These are phyloP conservation scores for Psilopsiagon aymara DNA, from an alignment of 2,113 vertebrate species.

Conservation along the genomic window DNA sequence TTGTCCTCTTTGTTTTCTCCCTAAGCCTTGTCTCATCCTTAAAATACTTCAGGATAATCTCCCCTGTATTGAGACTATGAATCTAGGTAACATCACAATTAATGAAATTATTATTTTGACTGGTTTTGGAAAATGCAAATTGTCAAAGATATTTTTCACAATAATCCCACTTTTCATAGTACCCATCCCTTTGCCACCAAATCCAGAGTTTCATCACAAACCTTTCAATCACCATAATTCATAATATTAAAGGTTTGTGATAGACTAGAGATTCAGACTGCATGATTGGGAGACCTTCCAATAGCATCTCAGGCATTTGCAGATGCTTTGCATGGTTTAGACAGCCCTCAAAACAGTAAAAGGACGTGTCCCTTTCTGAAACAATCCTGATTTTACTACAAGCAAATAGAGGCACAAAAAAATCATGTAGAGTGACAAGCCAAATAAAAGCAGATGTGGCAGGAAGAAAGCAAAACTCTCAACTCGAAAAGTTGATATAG, in stretches of 20 bases:
- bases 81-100: neutral
- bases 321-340: neutral
- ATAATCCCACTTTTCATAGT: neutral
- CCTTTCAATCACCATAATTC: neutral
- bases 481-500: neutral
- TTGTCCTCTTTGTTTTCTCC: neutral
- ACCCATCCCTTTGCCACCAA: neutral
- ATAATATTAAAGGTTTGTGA: neutral
- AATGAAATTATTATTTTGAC: neutral
- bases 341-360: neutral
- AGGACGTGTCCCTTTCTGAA: neutral
- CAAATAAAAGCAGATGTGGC: neutral
- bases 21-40: neutral
- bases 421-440: fast-evolving
- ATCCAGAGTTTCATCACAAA: neutral
- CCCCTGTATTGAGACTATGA: neutral
- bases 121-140: neutral
- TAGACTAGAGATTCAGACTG: neutral
- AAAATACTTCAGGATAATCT: neutral
- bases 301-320: neutral
- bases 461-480: neutral
- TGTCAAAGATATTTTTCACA: neutral
- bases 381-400: neutral
- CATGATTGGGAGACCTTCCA: neutral
- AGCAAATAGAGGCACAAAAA: neutral